Evolutionary conservation across 2,888 invertebrate species (phyloP).

Genomic region (Desoria tigrina): DNA sequence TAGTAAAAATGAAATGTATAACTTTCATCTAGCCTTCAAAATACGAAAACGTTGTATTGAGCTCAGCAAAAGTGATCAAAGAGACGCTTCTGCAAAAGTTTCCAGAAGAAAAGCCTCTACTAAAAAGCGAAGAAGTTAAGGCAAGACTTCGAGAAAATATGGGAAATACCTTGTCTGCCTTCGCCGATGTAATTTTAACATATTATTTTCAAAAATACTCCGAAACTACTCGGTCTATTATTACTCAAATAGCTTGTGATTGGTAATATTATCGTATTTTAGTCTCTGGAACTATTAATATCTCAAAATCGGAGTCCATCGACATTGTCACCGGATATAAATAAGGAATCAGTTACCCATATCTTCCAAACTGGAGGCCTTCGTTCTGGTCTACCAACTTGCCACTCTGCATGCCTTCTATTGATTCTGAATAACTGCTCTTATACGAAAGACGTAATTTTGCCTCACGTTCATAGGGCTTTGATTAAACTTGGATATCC

Average conservation of each 20-base stretch:
- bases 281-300: conserved; percentile 73
- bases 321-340: conserved; percentile 19
- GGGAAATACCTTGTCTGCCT: conserved; percentile 45
- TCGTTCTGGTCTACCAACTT: conserved; percentile 40
- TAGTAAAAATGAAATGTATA: too few relatives aligned
- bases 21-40: conserved; percentile 64
- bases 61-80: conserved; percentile 67
- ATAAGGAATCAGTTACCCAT: conserved; percentile 4
- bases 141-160: conserved; percentile 40
- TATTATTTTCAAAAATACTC: too few relatives aligned
- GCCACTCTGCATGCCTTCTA: conserved; percentile 67
- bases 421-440: conserved; percentile 86
- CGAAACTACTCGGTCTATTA: too few relatives aligned
- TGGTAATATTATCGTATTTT: conserved; percentile 59
- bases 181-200: conserved; percentile 49
- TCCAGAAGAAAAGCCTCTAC: conserved; percentile 65
- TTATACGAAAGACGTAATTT: conserved; percentile 73
- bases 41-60: conserved; percentile 72
- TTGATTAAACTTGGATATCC: conserved; percentile 74
- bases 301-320: conserved; percentile 56
- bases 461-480: conserved; percentile 70
- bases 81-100: conserved; percentile 73
- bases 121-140: conserved; percentile 58
- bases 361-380: conserved; percentile 26
- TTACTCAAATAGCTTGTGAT: not conserved